Evolutionary conservation across 2,797 vertebrate species (phyloP).

Genomic region (Holocentrus rufus): DNA sequence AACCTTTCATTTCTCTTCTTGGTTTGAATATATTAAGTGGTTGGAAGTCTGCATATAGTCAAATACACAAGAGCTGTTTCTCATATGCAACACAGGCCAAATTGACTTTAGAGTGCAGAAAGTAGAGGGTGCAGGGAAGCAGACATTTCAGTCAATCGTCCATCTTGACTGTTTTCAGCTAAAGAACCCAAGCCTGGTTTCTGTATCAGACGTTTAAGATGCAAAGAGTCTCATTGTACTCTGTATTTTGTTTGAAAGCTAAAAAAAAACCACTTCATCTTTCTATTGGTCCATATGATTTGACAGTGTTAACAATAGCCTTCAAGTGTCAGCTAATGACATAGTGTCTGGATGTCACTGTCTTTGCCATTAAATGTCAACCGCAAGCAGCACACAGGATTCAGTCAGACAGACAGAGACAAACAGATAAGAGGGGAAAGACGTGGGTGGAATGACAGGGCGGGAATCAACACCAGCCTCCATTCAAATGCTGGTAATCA

Average conservation of each 20-base stretch:
- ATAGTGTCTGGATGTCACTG: conserved; percentile 46
- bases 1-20: not conserved
- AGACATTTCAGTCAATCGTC: not conserved
- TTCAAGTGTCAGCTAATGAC: conserved; percentile 52
- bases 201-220: not conserved
- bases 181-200: conserved; percentile 11
- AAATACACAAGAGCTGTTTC: too few relatives aligned
- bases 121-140: not conserved
- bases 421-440: conserved; percentile 48
- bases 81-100: too few relatives aligned
- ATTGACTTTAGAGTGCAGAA: too few relatives aligned
- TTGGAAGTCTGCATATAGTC: too few relatives aligned
- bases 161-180: not conserved
- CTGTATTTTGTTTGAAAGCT: conserved; percentile 10
- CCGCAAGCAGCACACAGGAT: conserved; percentile 23
- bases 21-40: too few relatives aligned
- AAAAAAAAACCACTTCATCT: conserved; percentile 5
- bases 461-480: conserved; percentile 45
- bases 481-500: conserved; percentile 45
- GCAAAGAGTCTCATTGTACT: conserved; percentile 6
- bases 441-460: conserved; percentile 42
- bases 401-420: conserved; percentile 32
- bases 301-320: conserved; percentile 45
- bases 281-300: not conserved
- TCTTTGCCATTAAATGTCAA: conserved; percentile 59